Percentiles rank a stretch among this genome's conserved stretches.
These are phyloP conservation scores for Leptobrachium leishanense DNA, from an alignment of 2,113 vertebrate species.

Conservation along the genomic window DNA sequence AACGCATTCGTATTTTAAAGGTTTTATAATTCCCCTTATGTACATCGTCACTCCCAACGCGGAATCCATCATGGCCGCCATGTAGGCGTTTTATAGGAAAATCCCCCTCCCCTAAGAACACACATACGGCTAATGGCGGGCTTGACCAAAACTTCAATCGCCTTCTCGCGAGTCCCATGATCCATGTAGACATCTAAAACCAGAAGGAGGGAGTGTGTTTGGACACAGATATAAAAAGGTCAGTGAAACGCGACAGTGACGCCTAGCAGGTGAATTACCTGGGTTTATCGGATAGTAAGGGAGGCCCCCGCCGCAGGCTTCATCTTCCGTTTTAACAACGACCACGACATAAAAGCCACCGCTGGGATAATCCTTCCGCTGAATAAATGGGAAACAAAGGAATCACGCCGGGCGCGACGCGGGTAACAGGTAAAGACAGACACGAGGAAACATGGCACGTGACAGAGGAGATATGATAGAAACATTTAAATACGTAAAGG, in stretches of 20 bases:
- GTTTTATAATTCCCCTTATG: too few species aligned
- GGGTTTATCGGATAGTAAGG: conserved; percentile 80
- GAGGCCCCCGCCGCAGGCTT: conserved; percentile 85
- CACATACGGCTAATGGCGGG: conserved; percentile 85
- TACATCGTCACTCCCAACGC: too few species aligned
- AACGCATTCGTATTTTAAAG: too few species aligned
- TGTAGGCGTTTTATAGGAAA: neutral
- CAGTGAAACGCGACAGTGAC: neutral
- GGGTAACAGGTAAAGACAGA: neutral
- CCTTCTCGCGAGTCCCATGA: conserved; percentile 87
- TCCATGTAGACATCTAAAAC: conserved; percentile 81
- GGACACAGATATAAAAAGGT: neutral
- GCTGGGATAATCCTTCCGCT: conserved; percentile 94
- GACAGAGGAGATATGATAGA: neutral
- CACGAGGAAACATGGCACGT: neutral
- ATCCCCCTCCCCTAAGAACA: neutral
- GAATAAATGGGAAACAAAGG: neutral
- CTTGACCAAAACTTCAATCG: conserved; percentile 81
- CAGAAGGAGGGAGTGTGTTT: neutral
- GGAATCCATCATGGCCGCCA: too few species aligned
- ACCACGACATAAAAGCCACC: conserved; percentile 96
- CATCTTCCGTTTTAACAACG: conserved; percentile 95
- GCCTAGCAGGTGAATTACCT: neutral
- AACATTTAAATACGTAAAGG: neutral
- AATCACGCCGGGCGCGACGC: too few species aligned